Evolutionary conservation across 1,140 invertebrate genomes (phyloP), one percentile per base, ranked within the genome.

Genomic region (Muscidifurax raptorellus): DNA sequence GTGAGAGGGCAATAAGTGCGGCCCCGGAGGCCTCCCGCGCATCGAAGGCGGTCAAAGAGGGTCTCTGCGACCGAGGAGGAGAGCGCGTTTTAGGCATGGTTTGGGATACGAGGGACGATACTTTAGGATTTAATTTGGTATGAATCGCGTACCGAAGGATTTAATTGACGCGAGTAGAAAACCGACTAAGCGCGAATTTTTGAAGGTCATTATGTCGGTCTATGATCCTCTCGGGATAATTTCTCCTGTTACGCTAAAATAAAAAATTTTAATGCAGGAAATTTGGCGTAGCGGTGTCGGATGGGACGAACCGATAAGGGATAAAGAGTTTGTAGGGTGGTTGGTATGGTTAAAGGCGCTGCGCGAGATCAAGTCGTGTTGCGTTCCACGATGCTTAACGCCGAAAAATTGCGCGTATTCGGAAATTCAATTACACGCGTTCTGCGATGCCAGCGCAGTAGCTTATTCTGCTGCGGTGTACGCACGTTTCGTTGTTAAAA

Each of bases 211-310:
- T 0, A 89, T 89, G 88, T 88, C 88, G 0, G 44, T 89, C 15
- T 89, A 85, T 80, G 88, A 90, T 81, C 87, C 88, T 1, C 78
- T 88, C 7, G 87, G 89, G 12, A 82, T 88, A 69, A 79, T 89
- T 74, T 86, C 82, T 0, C 77, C 85, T 28, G 79, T 82, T 9
- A 84, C 82, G 9, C 71, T 88, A 15, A 27, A 69, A 25, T 81
- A 78, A 0, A 87, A 88, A 84, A 89, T 87, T 18, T 22, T 90
- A n/a, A 59, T 87, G 10, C 88, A 90, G 84, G 79, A 86, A 6
- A 71, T 85, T 9, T 88, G 87, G 88, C 52, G 80, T 59, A 76
- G 59, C 12, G 84, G 77, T 7, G 86, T 87, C 13, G 71, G 80
- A 2, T 90, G 87, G 88, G 89, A 90, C 72, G 77, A 88, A 13